Conservation (phyloP, 1,140 invertebrate genomes). For the Caenorhabditis inopinata region DNA sequence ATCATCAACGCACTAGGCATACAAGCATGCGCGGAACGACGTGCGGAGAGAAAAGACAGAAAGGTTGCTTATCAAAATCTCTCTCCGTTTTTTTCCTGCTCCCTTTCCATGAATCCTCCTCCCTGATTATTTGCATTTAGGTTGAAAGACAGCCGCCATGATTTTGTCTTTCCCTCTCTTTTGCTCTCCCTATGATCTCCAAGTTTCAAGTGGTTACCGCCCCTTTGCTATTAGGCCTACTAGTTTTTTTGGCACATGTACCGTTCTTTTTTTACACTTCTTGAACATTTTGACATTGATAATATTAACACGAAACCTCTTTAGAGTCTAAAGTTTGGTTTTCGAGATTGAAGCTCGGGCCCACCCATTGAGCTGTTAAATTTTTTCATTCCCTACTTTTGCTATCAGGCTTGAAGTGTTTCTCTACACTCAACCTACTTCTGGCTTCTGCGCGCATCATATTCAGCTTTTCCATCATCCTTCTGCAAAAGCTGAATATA, state of each 20-base stretch:
- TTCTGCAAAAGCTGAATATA: too few species aligned
- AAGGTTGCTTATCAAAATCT: constrained; percentile 29
- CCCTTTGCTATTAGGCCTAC: constrained; percentile 13
- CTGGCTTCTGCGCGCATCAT: too few species aligned
- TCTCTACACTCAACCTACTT: too few species aligned
- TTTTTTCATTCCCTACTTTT: background rate
- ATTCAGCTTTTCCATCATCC: too few species aligned
- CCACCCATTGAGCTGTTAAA: background rate
- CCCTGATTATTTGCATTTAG: constrained; percentile 15
- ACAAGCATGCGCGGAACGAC: constrained; percentile 28
- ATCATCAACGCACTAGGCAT: constrained; percentile 11
- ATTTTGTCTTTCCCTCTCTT: background rate
- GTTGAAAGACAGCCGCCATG: constrained; percentile 30
- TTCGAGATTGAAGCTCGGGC: background rate
- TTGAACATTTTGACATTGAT: constrained; percentile 30
- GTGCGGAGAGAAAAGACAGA: background rate
- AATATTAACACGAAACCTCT: background rate
- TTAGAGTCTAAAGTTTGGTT: background rate
- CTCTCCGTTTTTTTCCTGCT: background rate
- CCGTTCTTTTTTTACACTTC: constrained; percentile 25
- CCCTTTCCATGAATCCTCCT: background rate
- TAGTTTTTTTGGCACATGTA: constrained; percentile 26
- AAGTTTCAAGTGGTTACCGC: constrained; percentile 30
- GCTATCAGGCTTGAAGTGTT: too few species aligned
- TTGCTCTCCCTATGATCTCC: background rate